These are phyloP conservation scores for Eulemur coronatus DNA, from an alignment of 2,797 vertebrate species.

Conservation along the genomic window DNA sequence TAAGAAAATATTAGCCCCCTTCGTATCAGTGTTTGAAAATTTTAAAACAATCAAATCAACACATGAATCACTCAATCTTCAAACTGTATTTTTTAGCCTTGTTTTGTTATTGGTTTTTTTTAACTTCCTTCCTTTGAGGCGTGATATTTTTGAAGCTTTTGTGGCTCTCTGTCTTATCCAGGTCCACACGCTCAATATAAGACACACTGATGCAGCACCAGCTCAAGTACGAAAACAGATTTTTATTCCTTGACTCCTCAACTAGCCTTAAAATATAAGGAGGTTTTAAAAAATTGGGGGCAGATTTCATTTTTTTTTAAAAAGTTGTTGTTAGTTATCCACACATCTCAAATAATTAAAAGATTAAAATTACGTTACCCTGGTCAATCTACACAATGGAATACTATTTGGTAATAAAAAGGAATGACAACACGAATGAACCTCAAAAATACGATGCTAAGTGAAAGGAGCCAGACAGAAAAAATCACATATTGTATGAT, in stretches of 20 bases:
- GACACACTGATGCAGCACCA: not conserved
- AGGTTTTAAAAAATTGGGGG: not conserved
- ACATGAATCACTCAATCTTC: not conserved
- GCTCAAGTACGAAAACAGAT: not conserved
- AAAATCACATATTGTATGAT: not conserved
- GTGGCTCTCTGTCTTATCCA: not conserved
- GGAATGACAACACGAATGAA: not conserved
- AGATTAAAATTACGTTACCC: not conserved
- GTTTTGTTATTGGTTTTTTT: not conserved
- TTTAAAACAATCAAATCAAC: not conserved
- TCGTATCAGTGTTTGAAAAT: not conserved
- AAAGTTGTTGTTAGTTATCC: not conserved
- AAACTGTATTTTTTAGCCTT: not conserved
- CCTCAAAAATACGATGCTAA: not conserved
- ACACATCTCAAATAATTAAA: not conserved
- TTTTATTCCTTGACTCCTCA: not conserved
- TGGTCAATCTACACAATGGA: accelerated
- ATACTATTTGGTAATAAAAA: not conserved
- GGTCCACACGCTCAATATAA: not conserved
- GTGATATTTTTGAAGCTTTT: not conserved
- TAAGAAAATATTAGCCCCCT: not conserved
- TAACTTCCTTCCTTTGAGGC: not conserved
- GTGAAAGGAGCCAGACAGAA: not conserved
- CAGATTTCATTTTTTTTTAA: not conserved
- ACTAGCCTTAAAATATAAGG: not conserved